Evolutionary conservation across 2,797 vertebrate genomes (phyloP).

Genomic region (Melanotaenia parkinsoni): DNA sequence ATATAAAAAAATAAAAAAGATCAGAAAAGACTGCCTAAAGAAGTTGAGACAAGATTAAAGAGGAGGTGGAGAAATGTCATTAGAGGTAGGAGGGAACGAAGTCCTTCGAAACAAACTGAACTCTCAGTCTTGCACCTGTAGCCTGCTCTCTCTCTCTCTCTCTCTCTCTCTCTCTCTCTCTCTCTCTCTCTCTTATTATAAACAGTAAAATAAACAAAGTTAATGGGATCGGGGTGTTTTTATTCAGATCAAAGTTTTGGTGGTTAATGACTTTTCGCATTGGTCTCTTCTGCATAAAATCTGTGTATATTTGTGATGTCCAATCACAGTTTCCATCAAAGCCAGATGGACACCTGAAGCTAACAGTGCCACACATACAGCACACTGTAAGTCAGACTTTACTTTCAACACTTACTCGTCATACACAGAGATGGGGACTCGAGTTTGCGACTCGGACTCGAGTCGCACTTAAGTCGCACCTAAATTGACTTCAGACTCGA

Average conservation of each 20-base stretch:
- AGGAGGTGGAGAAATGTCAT: constrained; percentile 42
- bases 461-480: no score
- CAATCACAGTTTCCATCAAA: background rate
- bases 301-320: background rate
- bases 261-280: background rate
- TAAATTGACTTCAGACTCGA: no score
- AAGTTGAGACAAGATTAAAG: constrained; percentile 12
- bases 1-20: background rate
- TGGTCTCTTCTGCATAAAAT: background rate
- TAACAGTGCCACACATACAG: constrained; percentile 12
- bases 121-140: constrained; percentile 69
- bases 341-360: background rate
- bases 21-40: constrained; percentile 8
- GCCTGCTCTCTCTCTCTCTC: constrained; percentile 9
- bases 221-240: background rate
- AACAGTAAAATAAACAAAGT: background rate
- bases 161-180: background rate
- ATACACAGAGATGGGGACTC: no score
- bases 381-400: constrained; percentile 35
- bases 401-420: constrained; percentile 73
- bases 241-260: background rate
- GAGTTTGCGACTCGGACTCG: no score
- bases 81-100: constrained; percentile 45
- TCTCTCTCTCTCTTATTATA: constrained; percentile 3
- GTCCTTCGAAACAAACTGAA: constrained; percentile 69